Evolutionary conservation across 2,797 vertebrate genomes (phyloP).

Genomic region (Pantherophis alleghaniensis): DNA sequence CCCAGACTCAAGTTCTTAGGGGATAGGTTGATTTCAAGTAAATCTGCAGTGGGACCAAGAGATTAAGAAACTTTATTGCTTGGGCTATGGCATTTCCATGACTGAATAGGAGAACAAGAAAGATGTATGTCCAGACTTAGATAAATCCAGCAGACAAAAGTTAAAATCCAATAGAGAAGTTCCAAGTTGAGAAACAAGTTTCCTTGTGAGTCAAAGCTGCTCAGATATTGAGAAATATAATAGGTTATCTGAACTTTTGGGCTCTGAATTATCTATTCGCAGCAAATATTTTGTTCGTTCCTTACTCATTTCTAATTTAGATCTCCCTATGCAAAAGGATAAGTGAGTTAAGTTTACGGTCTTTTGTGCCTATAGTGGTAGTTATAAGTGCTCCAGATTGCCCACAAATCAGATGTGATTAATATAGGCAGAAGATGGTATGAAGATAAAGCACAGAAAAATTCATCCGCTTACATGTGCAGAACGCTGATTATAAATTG

Average conservation of each 20-base stretch:
- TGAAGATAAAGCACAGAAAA: conserved; percentile 27
- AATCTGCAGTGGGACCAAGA: background rate
- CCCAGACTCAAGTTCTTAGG: background rate
- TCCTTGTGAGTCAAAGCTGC: background rate
- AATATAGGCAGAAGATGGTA: conserved; percentile 27
- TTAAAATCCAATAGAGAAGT: background rate
- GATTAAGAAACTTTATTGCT: background rate
- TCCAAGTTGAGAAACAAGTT: background rate
- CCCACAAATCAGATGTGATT: conserved; percentile 33
- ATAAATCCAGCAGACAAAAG: background rate
- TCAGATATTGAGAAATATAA: background rate
- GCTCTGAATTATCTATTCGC: background rate
- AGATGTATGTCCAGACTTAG: background rate
- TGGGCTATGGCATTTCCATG: background rate
- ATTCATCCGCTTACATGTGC: conserved; percentile 24
- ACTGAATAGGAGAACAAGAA: background rate
- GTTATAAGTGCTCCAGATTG: conserved; percentile 12
- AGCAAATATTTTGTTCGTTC: background rate
- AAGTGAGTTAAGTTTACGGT: background rate
- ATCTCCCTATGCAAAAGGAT: background rate
- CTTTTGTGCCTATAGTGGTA: background rate
- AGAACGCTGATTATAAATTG: conserved; percentile 23
- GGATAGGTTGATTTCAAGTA: background rate
- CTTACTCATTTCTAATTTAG: conserved; percentile 7
- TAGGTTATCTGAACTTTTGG: background rate